Evolutionary conservation across 2,888 invertebrate species (phyloP).

Genomic region (Lycia hirtaria): DNA sequence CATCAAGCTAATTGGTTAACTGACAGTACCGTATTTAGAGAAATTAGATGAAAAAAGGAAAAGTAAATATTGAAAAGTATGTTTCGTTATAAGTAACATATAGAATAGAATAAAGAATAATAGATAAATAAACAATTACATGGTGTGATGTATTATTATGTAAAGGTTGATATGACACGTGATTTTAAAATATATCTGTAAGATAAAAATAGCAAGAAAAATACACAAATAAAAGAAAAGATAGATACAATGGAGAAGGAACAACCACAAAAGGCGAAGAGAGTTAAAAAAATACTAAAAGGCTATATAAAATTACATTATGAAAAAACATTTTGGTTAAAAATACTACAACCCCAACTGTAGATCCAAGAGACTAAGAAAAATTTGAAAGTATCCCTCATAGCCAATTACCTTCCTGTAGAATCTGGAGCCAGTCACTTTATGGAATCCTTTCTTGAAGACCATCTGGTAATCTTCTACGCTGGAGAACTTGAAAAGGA

Average conservation of each 20-base stretch:
- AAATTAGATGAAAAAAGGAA: neutral
- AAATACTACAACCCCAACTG: conserved; percentile 12
- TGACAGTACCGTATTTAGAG: neutral
- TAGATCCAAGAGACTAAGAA: conserved; percentile 22
- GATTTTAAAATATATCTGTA: neutral
- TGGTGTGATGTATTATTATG: no score
- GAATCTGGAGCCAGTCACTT: conserved; percentile 93
- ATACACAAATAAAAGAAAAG: conserved; percentile 18
- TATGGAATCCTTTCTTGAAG: conserved; percentile 94
- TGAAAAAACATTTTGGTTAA: conserved; percentile 26
- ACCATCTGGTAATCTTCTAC: conserved; percentile 95
- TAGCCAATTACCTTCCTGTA: conserved; percentile 90
- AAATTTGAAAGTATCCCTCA: conserved; percentile 13
- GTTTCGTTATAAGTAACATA: no score
- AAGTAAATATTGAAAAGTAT: neutral
- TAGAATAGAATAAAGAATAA: no score
- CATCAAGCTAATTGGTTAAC: neutral
- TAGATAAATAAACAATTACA: no score
- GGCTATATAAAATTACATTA: conserved; percentile 4
- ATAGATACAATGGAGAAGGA: conserved; percentile 26
- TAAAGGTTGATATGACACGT: no score
- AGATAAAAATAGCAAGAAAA: conserved; percentile 17
- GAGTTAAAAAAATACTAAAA: conserved; percentile 32
- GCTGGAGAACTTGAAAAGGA: conserved; percentile 94
- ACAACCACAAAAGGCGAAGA: conserved; percentile 56